These are phyloP conservation scores for Seriola rivoliana DNA, from an alignment of 2,113 vertebrate species.

Conservation along the genomic window DNA sequence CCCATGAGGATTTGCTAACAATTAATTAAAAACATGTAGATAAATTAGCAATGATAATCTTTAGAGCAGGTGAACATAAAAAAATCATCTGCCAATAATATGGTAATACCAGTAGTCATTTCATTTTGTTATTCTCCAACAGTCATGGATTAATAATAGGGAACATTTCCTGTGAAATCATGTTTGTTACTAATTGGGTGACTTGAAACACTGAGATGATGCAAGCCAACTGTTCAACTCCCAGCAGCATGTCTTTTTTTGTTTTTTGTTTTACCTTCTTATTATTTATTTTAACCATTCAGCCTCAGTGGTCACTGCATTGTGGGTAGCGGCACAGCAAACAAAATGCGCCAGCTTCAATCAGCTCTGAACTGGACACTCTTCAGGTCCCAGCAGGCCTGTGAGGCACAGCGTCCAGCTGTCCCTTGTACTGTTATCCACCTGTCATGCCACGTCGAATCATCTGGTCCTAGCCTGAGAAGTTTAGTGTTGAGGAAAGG, in stretches of 20 bases:
- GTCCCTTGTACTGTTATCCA: slow-evolving; percentile 38
- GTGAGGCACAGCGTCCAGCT: slow-evolving; percentile 38
- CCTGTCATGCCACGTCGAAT: slow-evolving; percentile 47
- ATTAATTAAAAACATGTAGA: slow-evolving; percentile 16
- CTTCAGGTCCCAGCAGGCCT: slow-evolving; percentile 62
- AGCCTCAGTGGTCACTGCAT: slow-evolving; percentile 14
- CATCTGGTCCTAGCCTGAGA: slow-evolving; percentile 44
- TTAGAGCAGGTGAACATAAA: neutral
- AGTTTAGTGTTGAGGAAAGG: slow-evolving; percentile 19
- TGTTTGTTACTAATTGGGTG: slow-evolving; percentile 65
- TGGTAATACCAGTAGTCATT: slow-evolving; percentile 23
- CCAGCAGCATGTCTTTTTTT: slow-evolving; percentile 31
- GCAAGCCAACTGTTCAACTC: slow-evolving; percentile 52
- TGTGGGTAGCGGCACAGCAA: slow-evolving; percentile 30
- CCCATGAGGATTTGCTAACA: neutral
- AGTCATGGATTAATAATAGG: slow-evolving; percentile 51
- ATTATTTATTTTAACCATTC: slow-evolving; percentile 10
- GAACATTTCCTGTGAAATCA: slow-evolving; percentile 34
- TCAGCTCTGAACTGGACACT: slow-evolving; percentile 47
- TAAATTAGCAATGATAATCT: slow-evolving; percentile 3
- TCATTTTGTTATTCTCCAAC: slow-evolving; percentile 25
- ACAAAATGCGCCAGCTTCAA: slow-evolving; percentile 43
- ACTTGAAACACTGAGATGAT: slow-evolving; percentile 50
- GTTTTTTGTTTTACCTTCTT: neutral
- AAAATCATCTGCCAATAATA: slow-evolving; percentile 20